A percentile compares a stretch with the other conserved stretches of the same genome.
Conservation (phyloP, 53 echinoderm and acorn worm species). For the Luidia sarsii region DNA sequence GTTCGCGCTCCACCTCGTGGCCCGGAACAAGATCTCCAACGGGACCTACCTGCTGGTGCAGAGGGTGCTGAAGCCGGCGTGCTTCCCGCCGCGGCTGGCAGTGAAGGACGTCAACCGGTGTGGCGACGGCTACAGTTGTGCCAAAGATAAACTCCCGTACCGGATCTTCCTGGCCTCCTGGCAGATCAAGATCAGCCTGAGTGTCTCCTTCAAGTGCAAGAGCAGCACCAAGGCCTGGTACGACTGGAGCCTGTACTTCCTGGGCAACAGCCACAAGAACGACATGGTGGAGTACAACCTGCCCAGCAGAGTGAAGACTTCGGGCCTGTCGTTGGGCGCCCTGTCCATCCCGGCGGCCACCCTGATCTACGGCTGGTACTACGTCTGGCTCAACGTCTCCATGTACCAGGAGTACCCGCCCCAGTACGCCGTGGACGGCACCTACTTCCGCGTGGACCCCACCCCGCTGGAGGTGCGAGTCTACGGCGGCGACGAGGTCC, state of each 20-base stretch:
- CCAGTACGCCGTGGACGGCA: constrained; percentile 28
- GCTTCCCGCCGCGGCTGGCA: constrained; percentile 44
- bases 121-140: constrained; percentile 2
- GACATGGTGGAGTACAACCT: constrained; percentile 6
- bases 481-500: constrained; percentile 62
- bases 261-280: neutral
- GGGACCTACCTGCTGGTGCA: neutral
- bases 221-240: constrained; percentile 50
- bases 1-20: constrained; percentile 14
- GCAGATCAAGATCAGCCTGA: constrained; percentile 20
- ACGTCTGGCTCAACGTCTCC: constrained; percentile 75
- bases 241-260: constrained; percentile 32
- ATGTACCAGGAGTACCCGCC: constrained; percentile 62
- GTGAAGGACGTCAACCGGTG: constrained; percentile 39
- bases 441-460: constrained; percentile 43
- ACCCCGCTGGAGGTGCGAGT: constrained; percentile 59
- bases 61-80: constrained; percentile 51
- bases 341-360: constrained; percentile 52
- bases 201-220: constrained; percentile 48
- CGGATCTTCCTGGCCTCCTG: constrained; percentile 26
- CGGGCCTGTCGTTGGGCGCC: constrained; percentile 42
- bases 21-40: constrained; percentile 43
- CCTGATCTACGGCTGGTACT: constrained; percentile 59
- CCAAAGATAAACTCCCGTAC: neutral
- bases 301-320: constrained; percentile 6